Base-by-base conservation (phyloP, 2,888 invertebrate genomes). In the Tenthredo livida region DNA sequence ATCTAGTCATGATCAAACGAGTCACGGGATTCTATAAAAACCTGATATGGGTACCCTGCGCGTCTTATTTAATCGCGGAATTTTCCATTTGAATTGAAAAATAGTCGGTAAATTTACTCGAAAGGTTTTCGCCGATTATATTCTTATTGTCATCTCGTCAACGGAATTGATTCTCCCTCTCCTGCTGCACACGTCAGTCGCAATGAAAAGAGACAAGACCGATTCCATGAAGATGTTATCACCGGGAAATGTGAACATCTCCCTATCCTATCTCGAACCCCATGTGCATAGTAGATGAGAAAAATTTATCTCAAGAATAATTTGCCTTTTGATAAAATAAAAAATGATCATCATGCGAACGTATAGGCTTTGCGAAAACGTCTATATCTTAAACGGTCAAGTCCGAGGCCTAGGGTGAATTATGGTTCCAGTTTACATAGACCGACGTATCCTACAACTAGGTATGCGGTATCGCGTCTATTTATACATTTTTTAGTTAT, bases 401-500 rank as follows among this genome's bases (percentile, higher is more conserved):
- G 10, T 61, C 25, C 10, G 61, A 10, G 12, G 12, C 25, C 21
- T 21, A 25, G 61, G 61, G 25, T 54, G 5, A 61, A 61, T 61
- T 61, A 61, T 25, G 25, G 61, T 25, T 61, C 25, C 61, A 61
- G 61, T 61, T 25, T 12, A 10, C 12, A 25, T 12, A 21, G 3
- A 25, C 21, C 21, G n/a, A n/a, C n/a, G 12, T 21, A 54, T 54
- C 12, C 25, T 61, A 61, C 9, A 25, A 25, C 25, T 61, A 61
- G 61, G 61, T 61, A 61, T 25, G 25, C 25, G 61, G 12, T 61
- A 61, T 61, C 25, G 21, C 25, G 61, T 25, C 12, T 61, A 61
- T 61, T 61, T 61, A 7, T 73, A 25, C 43, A 58, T 58, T 40
- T 73, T 86, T 65, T 70, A 40, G 77, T 50, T 54, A 40, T 85